Base-by-base conservation (phyloP, 2,888 invertebrate species). In the Dynastes tityus region DNA sequence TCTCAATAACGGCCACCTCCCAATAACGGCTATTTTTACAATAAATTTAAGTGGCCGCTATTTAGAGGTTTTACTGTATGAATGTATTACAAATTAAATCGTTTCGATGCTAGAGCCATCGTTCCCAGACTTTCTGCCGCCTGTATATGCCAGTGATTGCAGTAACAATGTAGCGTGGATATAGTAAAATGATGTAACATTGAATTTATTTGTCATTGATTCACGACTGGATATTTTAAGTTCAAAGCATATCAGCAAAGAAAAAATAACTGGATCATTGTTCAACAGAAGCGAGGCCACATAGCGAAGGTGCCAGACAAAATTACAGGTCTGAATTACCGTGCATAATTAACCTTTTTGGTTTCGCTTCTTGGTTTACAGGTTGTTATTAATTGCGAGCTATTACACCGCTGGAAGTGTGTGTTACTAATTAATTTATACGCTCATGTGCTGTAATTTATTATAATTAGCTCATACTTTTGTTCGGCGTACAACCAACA, bases 351-450 rank as follows among this genome's bases (percentile, higher is more conserved):
- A 74, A 63, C 73, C 58, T 61, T 61, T 45, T 74, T 74, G 45
- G 73, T 74, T 74, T 74, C 73, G 40, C 73, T 74, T 63, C 45
- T 45, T 27, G 13, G 45, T 40, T 61, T 27, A 61, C 22, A 58
- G 45, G 22, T 49, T 74, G 45, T 74, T 61, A 71, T 71, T 71
- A 61, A 74, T 74, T 13, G 51, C 29, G 27, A 51, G 73, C 13
- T 61, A 55, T 71, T 71, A 74, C 32, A 29, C 13, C 73, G 61
- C 45, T 55, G 55, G 63, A 63, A 74, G 73, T 63, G 73, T 61
- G 45, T 61, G 61, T 27, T 45, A 49, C 55, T 74, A 74, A 74
- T 74, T 74, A 74, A 74, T 74, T 74, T 40, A 74, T 74, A 45
- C 27, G 27, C 37, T 74, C 45, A 49, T 74, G 73, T 49, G 61